A percentile compares a stretch with the other conserved stretches of the same genome.
Evolutionary conservation across 2,113 vertebrate species (phyloP).

Genomic region (Sander lucioperca): DNA sequence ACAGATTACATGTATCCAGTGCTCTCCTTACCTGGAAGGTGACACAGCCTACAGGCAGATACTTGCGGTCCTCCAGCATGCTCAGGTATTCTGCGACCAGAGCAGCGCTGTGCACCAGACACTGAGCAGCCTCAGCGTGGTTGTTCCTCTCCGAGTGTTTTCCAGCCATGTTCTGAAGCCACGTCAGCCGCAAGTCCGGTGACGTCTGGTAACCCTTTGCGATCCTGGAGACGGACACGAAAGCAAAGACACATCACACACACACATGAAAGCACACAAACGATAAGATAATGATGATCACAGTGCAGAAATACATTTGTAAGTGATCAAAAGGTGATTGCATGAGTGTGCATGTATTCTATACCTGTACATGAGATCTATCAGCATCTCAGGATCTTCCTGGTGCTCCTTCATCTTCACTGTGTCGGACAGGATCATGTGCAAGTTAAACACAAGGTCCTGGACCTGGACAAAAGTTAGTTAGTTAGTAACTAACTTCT

Average conservation of each 20-base stretch:
- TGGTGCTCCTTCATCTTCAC: conserved; percentile 99
- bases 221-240: conserved; percentile 84
- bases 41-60: conserved; percentile 98
- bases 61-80: conserved; percentile 98
- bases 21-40: conserved; percentile 92
- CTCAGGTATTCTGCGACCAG: conserved; percentile 97
- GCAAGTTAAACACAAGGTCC: conserved; percentile 98
- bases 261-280: background rate
- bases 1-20: background rate
- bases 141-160: conserved; percentile 97
- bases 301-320: background rate
- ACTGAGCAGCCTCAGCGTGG: conserved; percentile 96
- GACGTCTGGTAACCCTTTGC: conserved; percentile 99
- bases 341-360: background rate
- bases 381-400: conserved; percentile 98
- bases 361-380: conserved; percentile 99
- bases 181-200: conserved; percentile 94
- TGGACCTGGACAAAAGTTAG: conserved; percentile 88
- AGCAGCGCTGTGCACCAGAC: conserved; percentile 97
- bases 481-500: too few species aligned
- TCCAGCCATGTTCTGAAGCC: conserved; percentile 99
- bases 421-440: conserved; percentile 99
- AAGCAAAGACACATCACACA: background rate
- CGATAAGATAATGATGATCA: background rate
- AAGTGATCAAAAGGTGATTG: background rate